A percentile compares a stretch with the other conserved stretches of the same genome.
phyloP scores from a whole-genome alignment of 2,888 invertebrate species.

The Dyspetes luteomarginatus region DNA sequence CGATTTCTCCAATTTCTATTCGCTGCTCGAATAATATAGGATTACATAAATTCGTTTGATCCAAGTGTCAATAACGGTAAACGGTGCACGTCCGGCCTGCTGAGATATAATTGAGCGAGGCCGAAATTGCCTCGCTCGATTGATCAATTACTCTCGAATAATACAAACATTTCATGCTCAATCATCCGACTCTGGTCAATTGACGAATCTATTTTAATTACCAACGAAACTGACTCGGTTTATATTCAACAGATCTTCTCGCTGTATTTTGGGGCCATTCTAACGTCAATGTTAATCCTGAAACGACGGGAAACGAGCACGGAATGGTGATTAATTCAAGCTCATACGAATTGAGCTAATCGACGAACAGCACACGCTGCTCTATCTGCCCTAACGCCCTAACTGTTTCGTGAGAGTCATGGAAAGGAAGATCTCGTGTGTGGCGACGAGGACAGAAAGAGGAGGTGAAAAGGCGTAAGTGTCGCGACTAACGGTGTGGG shows the following conservation, averaged over 20 bases:
- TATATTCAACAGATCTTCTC: not conserved
- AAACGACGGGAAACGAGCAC: slow-evolving; percentile 10
- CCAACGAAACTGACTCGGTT: not conserved
- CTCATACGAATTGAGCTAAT: slow-evolving; percentile 36
- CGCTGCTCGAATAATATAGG: no score
- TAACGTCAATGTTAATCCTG: slow-evolving; percentile 11
- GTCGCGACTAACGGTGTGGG: slow-evolving; percentile 64
- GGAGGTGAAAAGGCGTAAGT: slow-evolving; percentile 58
- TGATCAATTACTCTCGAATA: no score
- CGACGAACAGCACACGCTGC: not conserved
- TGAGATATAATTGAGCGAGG: no score
- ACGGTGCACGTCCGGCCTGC: no score
- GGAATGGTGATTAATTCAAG: slow-evolving; percentile 63
- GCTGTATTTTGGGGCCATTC: slow-evolving; percentile 1
- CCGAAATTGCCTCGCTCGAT: no score
- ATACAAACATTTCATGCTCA: no score
- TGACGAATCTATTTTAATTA: no score
- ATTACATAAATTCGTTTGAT: no score
- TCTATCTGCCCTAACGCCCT: no score
- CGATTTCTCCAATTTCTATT: no score
- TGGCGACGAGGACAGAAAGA: slow-evolving; percentile 42
- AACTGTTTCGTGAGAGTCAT: slow-evolving; percentile 61
- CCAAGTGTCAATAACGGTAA: no score
- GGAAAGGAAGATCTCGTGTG: slow-evolving; percentile 48
- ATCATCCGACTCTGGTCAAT: no score